Evolutionary conservation across 2,888 invertebrate genomes (phyloP).

Genomic region (Tyria jacobaeae): DNA sequence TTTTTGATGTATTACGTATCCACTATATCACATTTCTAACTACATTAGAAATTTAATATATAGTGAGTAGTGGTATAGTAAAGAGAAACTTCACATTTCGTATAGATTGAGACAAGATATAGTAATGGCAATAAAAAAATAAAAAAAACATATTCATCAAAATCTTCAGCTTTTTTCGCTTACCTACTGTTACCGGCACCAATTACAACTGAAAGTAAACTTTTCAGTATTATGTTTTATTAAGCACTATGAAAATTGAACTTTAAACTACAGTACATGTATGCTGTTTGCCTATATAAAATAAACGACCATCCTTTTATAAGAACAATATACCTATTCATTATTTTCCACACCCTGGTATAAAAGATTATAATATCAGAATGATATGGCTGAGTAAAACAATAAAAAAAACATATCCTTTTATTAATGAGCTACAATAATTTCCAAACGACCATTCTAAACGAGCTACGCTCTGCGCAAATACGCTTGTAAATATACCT

Average conservation of each 20-base stretch:
- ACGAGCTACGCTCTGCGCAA: conserved; percentile 21
- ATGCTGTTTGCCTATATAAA: not conserved
- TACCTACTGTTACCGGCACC: not conserved
- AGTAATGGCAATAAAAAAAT: no score
- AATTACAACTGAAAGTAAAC: no score
- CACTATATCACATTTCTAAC: no score
- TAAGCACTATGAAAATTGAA: not conserved
- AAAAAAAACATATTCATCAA: no score
- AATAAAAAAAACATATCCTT: conserved; percentile 10
- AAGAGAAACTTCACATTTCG: no score
- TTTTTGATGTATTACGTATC: no score
- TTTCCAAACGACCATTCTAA: conserved; percentile 30
- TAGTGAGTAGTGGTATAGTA: no score
- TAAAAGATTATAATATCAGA: conserved; percentile 1
- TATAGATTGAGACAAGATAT: no score
- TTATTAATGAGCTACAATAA: conserved; percentile 44
- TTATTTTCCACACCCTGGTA: not conserved
- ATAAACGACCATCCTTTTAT: not conserved
- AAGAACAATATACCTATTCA: not conserved
- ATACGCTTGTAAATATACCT: conserved; percentile 42
- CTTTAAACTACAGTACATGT: not conserved
- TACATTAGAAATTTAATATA: no score
- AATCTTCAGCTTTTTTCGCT: not conserved
- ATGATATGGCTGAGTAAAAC: not conserved
- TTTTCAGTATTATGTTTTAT: no score